phyloP scores from a whole-genome alignment of 1,140 invertebrate genomes.

The Solenopsis fugax region DNA sequence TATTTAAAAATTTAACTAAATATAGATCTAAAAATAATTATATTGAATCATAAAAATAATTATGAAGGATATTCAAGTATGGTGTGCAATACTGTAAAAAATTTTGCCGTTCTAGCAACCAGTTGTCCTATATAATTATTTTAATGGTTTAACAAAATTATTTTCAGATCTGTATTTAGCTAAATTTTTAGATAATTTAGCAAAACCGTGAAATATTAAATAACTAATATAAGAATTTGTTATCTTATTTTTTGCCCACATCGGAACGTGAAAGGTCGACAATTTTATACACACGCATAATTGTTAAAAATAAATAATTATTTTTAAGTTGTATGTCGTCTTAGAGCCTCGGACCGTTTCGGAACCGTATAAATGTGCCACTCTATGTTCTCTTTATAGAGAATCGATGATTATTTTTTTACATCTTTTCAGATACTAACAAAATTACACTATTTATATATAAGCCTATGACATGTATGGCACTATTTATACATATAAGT shows the following conservation, averaged over 20 bases:
- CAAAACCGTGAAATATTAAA: not conserved
- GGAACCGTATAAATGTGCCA: not conserved
- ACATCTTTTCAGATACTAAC: not conserved
- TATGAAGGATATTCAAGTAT: no score
- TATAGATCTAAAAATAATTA: no score
- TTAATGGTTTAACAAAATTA: no score
- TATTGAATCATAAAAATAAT: no score
- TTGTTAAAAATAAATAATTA: slow-evolving; percentile 6
- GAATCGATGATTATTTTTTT: slow-evolving; percentile 2
- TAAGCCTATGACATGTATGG: not conserved
- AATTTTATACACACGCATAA: not conserved
- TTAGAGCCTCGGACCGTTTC: not conserved
- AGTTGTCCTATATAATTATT: no score
- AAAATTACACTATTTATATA: not conserved
- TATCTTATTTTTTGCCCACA: not conserved
- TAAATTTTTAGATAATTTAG: not conserved
- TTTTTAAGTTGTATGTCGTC: not conserved
- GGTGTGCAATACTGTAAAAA: no score
- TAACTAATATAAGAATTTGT: not conserved
- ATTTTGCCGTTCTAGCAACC: no score
- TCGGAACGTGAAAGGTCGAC: not conserved
- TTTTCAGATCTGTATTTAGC: no score
- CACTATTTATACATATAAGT: not conserved
- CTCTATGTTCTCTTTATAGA: not conserved
- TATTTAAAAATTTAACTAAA: no score